phyloP scores from a whole-genome alignment of 30 jellyfish, hydroid and myxozoan species.

The Euphysa ruthae region DNA sequence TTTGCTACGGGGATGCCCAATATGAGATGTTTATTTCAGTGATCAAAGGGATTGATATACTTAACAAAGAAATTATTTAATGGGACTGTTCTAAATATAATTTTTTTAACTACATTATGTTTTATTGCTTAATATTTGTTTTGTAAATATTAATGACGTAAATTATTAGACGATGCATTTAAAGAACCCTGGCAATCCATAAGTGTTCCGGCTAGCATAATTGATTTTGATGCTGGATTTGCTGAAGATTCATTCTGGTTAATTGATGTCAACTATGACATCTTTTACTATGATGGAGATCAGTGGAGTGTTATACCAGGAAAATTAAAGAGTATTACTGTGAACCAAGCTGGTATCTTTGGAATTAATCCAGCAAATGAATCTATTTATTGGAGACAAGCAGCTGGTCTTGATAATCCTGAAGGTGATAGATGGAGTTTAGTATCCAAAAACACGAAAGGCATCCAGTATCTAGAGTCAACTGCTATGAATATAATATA shows the following conservation, averaged over 20 bases:
- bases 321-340: slow-evolving; percentile 14
- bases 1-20: too few species aligned
- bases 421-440: slow-evolving; percentile 25
- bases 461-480: slow-evolving; percentile 16
- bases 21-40: too few species aligned
- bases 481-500: not conserved
- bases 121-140: not conserved
- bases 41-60: too few species aligned
- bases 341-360: slow-evolving; percentile 38
- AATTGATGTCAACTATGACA: slow-evolving; percentile 24
- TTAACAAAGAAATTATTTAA: too few species aligned
- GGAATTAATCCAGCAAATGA: slow-evolving; percentile 34
- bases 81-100: too few species aligned
- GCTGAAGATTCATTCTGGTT: slow-evolving; percentile 54
- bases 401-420: slow-evolving; percentile 2
- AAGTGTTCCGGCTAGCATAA: slow-evolving; percentile 56
- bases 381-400: slow-evolving; percentile 23
- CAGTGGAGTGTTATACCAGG: slow-evolving; percentile 19
- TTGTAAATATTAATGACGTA: too few species aligned
- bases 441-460: slow-evolving; percentile 18
- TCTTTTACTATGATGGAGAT: slow-evolving; percentile 23
- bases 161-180: slow-evolving; percentile 40
- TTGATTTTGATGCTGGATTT: slow-evolving; percentile 67
- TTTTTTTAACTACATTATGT: too few species aligned
- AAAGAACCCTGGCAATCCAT: slow-evolving; percentile 78